Evolutionary conservation across 2,888 invertebrate genomes (phyloP).

Genomic region (Noctua janthe): DNA sequence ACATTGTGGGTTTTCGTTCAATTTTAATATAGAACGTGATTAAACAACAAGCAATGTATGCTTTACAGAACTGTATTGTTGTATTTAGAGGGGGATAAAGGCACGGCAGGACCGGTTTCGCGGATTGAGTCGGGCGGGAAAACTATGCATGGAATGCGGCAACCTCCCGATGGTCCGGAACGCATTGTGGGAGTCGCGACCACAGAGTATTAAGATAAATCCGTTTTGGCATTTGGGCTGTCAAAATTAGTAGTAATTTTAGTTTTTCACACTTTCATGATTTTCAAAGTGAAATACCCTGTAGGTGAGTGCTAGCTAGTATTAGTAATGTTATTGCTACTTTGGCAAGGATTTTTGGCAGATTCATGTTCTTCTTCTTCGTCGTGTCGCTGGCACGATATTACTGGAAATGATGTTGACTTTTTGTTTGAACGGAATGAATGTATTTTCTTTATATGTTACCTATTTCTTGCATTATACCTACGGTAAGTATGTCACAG

Average conservation of each 20-base stretch:
- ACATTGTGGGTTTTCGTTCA: neutral
- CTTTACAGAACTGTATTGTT: neutral
- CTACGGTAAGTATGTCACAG: too few species aligned
- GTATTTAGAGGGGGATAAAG: constrained; percentile 42
- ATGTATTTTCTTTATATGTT: neutral
- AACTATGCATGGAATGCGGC: constrained; percentile 74
- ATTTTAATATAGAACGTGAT: accelerated
- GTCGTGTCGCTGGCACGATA: neutral
- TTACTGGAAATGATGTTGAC: neutral
- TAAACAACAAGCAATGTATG: constrained; percentile 40
- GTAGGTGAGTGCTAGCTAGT: neutral
- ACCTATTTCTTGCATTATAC: neutral
- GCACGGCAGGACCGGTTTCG: constrained; percentile 73
- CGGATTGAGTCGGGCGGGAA: constrained; percentile 73
- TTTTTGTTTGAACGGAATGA: neutral
- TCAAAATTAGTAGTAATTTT: constrained; percentile 13
- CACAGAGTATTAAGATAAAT: constrained; percentile 25
- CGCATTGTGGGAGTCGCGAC: neutral
- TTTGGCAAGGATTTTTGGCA: neutral
- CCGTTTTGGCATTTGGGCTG: neutral
- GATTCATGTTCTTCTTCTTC: neutral
- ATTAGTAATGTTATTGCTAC: neutral
- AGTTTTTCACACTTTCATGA: neutral
- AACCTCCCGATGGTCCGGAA: constrained; percentile 65
- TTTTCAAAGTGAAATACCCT: neutral